phyloP scores from a whole-genome alignment of 2,888 invertebrate genomes.

The Tenthredo scrophulariae region DNA sequence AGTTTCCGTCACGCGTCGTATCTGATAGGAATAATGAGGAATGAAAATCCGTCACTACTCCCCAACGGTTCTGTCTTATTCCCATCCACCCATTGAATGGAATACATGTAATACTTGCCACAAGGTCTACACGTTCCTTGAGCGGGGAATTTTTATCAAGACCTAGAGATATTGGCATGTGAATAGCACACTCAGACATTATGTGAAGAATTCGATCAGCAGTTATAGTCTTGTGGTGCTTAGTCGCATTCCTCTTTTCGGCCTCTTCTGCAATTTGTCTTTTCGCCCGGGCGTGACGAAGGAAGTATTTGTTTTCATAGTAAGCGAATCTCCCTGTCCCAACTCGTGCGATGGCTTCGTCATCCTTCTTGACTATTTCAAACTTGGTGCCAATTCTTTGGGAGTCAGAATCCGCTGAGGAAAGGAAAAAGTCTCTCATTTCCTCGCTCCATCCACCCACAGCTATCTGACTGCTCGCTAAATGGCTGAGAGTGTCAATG shows the following conservation, averaged over 20 bases:
- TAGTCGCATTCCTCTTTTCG: constrained; percentile 67
- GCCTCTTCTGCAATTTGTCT: constrained; percentile 78
- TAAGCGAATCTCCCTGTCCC: constrained; percentile 87
- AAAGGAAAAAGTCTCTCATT: constrained; percentile 85
- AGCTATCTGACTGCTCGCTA: constrained; percentile 84
- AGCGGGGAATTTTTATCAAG: constrained; percentile 91
- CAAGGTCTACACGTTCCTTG: constrained; percentile 84
- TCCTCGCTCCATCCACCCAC: constrained; percentile 88
- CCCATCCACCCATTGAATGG: background rate
- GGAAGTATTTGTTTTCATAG: constrained; percentile 88
- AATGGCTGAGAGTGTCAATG: constrained; percentile 87
- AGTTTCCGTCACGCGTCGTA: constrained; percentile 86
- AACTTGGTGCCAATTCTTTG: constrained; percentile 85
- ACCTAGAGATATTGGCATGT: constrained; percentile 90
- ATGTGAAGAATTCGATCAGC: constrained; percentile 85
- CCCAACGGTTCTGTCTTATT: background rate
- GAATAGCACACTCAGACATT: constrained; percentile 90
- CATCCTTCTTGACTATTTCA: constrained; percentile 82
- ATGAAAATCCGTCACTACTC: background rate
- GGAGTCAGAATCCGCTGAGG: constrained; percentile 84
- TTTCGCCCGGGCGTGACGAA: constrained; percentile 84
- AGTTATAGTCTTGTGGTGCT: constrained; percentile 55
- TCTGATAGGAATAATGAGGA: constrained; percentile 66
- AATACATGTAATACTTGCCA: constrained; percentile 72
- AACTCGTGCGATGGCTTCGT: constrained; percentile 84